These are phyloP conservation scores for Mormyrus hasselquistii DNA, from an alignment of 2,797 vertebrate genomes.

Conservation along the genomic window DNA sequence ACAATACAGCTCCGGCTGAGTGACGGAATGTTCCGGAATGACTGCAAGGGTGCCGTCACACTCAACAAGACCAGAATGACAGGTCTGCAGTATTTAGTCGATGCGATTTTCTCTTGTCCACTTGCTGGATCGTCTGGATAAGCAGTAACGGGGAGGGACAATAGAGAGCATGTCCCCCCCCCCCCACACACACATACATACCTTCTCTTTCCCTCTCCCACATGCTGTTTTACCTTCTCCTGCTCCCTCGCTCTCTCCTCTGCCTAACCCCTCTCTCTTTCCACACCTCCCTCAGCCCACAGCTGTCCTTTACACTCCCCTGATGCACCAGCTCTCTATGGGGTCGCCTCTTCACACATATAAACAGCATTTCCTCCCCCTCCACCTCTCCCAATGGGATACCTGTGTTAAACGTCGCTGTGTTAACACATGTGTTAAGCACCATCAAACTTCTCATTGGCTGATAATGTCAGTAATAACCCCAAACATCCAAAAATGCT, in stretches of 20 bases:
- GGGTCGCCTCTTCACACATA: neutral
- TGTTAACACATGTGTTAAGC: neutral
- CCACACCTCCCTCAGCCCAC: neutral
- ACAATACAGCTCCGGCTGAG: neutral
- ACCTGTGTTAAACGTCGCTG: neutral
- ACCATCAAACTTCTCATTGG: neutral
- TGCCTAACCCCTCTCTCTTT: neutral
- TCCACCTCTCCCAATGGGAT: neutral
- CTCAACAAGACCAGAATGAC: neutral
- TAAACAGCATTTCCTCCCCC: neutral
- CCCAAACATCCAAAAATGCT: conserved; percentile 15
- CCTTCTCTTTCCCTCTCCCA: neutral
- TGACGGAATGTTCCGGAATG: neutral
- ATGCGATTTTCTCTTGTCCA: neutral
- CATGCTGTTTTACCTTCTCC: neutral
- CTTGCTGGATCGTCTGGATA: neutral
- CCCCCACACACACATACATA: neutral
- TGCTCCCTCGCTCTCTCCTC: neutral
- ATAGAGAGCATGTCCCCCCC: neutral
- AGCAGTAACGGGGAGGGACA: neutral
- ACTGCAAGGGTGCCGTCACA: neutral
- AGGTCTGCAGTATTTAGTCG: neutral
- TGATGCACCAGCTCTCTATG: neutral
- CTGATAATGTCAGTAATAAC: neutral
- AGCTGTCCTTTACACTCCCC: neutral